These are phyloP conservation scores for Platyura marginata DNA, from an alignment of 1,140 invertebrate species.

Conservation along the genomic window DNA sequence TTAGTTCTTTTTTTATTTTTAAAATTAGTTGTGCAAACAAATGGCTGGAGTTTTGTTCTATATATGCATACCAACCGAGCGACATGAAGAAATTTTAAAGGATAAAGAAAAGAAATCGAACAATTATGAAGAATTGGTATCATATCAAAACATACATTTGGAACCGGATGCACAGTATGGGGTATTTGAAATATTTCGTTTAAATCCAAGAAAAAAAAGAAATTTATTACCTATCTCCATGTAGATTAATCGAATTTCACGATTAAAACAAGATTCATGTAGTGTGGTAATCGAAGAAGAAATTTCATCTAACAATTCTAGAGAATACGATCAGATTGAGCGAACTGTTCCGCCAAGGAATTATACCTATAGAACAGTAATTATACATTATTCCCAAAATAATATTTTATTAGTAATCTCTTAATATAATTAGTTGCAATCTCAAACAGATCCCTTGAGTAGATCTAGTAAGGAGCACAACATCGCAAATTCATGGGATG, in stretches of 20 bases:
- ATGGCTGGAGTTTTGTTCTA: slow-evolving; percentile 23
- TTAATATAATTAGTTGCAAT: background rate
- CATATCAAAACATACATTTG: background rate
- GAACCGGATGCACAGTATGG: background rate
- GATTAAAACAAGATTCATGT: background rate
- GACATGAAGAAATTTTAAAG: slow-evolving; percentile 12
- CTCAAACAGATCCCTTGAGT: background rate
- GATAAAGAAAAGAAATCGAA: slow-evolving; percentile 1
- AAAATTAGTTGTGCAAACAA: background rate
- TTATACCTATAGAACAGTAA: background rate
- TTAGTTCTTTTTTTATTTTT: too few relatives aligned
- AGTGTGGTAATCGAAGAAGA: background rate
- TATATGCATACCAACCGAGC: slow-evolving; percentile 22
- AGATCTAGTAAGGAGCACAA: background rate
- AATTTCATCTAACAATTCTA: background rate
- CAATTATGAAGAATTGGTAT: background rate
- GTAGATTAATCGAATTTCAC: background rate
- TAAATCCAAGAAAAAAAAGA: too few relatives aligned
- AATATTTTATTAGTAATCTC: background rate
- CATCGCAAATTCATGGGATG: background rate
- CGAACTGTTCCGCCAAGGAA: too few relatives aligned
- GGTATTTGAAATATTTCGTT: too few relatives aligned
- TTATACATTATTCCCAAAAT: background rate
- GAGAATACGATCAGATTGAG: too few relatives aligned
- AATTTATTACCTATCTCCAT: slow-evolving; percentile 3